These are phyloP conservation scores for Strix aluco DNA, from an alignment of 2,113 vertebrate species.

Conservation along the genomic window DNA sequence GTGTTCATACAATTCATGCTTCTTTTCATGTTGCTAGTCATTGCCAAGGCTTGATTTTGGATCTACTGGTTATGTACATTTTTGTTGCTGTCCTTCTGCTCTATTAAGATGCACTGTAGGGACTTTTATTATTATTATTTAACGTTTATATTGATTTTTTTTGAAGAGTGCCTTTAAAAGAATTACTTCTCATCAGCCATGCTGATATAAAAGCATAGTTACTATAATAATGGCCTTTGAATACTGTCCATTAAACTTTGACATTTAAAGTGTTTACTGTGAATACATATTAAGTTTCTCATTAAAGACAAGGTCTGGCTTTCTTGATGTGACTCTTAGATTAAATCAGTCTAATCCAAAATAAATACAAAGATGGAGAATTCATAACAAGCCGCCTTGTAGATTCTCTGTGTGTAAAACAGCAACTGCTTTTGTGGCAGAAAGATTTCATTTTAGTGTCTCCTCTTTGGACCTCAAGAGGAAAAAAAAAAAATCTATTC, in stretches of 20 bases:
- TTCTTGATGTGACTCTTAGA: conserved; percentile 65
- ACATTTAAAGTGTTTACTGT: conserved; percentile 58
- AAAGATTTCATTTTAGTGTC: conserved; percentile 43
- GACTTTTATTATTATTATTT: background rate
- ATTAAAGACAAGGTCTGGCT: conserved; percentile 42
- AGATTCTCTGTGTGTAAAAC: conserved; percentile 25
- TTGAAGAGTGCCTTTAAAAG: conserved; percentile 22
- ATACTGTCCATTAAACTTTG: conserved; percentile 59
- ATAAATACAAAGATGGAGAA: conserved; percentile 58
- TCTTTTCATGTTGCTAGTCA: background rate
- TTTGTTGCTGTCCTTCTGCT: background rate
- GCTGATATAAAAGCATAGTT: conserved; percentile 47
- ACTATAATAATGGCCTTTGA: conserved; percentile 38
- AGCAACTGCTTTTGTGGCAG: conserved; percentile 42
- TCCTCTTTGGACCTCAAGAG: conserved; percentile 37
- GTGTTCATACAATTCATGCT: fast-evolving
- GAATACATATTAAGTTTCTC: conserved; percentile 71
- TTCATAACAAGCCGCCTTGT: conserved; percentile 43
- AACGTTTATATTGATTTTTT: conserved; percentile 23
- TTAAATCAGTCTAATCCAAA: conserved; percentile 71
- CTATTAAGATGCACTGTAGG: background rate
- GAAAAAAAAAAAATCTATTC: background rate
- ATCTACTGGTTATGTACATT: background rate
- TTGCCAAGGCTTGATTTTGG: background rate
- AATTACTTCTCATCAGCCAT: background rate